Conservation (phyloP, 2,888 invertebrate species). For the Trypoxylon attenuatum region DNA sequence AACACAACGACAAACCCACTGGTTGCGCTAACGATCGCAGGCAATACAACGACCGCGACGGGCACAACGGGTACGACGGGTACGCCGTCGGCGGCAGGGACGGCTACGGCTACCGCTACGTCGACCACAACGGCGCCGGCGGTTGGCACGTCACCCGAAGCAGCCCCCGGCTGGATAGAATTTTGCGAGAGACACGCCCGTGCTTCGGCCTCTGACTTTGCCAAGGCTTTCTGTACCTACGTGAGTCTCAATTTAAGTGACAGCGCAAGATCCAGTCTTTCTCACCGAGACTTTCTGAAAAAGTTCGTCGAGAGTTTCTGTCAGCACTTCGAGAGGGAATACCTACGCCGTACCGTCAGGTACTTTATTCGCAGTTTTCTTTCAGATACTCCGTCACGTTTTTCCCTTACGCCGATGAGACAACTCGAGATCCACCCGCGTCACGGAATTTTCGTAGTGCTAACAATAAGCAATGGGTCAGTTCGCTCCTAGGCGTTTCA, state of each 20-base stretch:
- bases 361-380: too few species aligned
- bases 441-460: too few species aligned
- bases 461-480: too few species aligned
- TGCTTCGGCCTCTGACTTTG: constrained; percentile 90
- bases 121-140: constrained; percentile 49
- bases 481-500: too few species aligned
- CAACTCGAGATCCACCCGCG: too few species aligned
- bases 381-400: too few species aligned
- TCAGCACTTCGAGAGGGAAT: constrained; percentile 89
- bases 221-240: constrained; percentile 88
- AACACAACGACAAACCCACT: too few species aligned
- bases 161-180: constrained; percentile 85
- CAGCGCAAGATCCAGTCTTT: constrained; percentile 80
- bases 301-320: constrained; percentile 90
- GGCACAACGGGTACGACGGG: constrained; percentile 14
- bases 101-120: constrained; percentile 41
- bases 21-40: too few species aligned
- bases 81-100: constrained; percentile 26
- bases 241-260: constrained; percentile 83
- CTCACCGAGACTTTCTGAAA: constrained; percentile 86
- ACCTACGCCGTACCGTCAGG: constrained; percentile 77
- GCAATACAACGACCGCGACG: neutral
- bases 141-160: constrained; percentile 76
- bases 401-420: too few species aligned
- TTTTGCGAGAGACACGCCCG: constrained; percentile 92